Conservation (phyloP, 2,888 invertebrate species). For the Emmelina monodactyla region DNA sequence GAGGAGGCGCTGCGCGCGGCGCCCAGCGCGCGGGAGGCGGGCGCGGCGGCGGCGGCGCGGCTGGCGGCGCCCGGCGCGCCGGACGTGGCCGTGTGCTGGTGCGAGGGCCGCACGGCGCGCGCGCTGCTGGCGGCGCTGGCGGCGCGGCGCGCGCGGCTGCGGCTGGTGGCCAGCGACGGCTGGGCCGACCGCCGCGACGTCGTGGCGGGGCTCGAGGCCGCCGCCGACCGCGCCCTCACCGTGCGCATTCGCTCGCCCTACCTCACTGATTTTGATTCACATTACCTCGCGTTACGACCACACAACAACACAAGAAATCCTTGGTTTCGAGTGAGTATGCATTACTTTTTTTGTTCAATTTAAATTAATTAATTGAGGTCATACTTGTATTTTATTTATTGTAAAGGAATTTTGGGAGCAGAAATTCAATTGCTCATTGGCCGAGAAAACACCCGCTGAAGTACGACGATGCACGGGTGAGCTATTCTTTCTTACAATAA, state of each 20-base stretch:
- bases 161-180: constrained; percentile 74
- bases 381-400: constrained; percentile 18
- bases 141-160: constrained; percentile 63
- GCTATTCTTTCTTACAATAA: neutral
- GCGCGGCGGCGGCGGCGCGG: constrained; percentile 58
- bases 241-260: constrained; percentile 79
- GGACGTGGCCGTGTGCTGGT: constrained; percentile 79
- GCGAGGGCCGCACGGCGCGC: constrained; percentile 75
- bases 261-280: constrained; percentile 68
- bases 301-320: constrained; percentile 73
- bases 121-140: constrained; percentile 69
- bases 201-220: constrained; percentile 69
- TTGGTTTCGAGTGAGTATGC: constrained; percentile 62
- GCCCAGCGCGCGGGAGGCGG: constrained; percentile 21
- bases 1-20: constrained; percentile 37
- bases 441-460: constrained; percentile 16
- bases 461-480: constrained; percentile 21
- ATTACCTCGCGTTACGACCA: constrained; percentile 73
- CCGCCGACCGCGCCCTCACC: constrained; percentile 75
- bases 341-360: neutral
- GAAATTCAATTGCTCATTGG: constrained; percentile 69
- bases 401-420: constrained; percentile 81
- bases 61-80: constrained; percentile 35
- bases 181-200: constrained; percentile 81
- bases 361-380: neutral